These are phyloP conservation scores for Disparrhopalites patrizii DNA, from an alignment of 2,888 invertebrate genomes.

Conservation along the genomic window DNA sequence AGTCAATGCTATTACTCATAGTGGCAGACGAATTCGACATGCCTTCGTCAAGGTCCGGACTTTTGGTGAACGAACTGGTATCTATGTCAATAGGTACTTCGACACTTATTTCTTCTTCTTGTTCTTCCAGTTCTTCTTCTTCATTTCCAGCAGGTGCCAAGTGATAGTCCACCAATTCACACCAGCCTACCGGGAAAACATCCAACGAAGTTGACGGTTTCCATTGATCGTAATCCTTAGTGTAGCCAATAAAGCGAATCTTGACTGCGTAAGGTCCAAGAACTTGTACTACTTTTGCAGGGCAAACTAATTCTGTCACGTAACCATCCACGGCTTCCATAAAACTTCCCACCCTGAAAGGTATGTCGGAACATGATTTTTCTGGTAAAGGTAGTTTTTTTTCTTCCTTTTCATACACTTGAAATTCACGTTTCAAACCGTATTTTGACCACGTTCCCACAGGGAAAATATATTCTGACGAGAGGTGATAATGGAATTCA, in stretches of 20 bases:
- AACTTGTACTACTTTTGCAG: constrained; percentile 4
- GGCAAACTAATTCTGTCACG: constrained; percentile 13
- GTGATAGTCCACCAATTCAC: neutral
- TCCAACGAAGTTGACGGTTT: constrained; percentile 1
- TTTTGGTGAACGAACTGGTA: neutral
- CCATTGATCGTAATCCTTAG: constrained; percentile 15
- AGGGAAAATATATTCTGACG: constrained; percentile 12
- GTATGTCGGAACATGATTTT: too few relatives aligned
- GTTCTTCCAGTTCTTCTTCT: neutral
- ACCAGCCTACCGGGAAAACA: constrained; percentile 19
- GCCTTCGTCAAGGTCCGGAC: neutral
- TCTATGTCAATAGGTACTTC: neutral
- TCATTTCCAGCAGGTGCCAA: neutral
- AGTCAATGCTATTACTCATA: neutral
- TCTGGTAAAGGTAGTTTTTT: too few relatives aligned
- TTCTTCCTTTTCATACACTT: too few relatives aligned
- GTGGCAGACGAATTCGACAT: neutral
- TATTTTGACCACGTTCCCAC: neutral
- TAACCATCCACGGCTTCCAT: constrained; percentile 19
- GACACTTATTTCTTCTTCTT: neutral
- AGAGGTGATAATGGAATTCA: constrained; percentile 11
- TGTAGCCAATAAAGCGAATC: constrained; percentile 18
- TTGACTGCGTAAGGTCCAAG: constrained; percentile 4
- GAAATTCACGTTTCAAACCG: neutral
- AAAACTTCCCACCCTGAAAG: neutral